A percentile compares a stretch with the other conserved stretches of the same genome.
Conservation (phyloP, 2,797 vertebrate species). For the Cheirogaleus major region DNA sequence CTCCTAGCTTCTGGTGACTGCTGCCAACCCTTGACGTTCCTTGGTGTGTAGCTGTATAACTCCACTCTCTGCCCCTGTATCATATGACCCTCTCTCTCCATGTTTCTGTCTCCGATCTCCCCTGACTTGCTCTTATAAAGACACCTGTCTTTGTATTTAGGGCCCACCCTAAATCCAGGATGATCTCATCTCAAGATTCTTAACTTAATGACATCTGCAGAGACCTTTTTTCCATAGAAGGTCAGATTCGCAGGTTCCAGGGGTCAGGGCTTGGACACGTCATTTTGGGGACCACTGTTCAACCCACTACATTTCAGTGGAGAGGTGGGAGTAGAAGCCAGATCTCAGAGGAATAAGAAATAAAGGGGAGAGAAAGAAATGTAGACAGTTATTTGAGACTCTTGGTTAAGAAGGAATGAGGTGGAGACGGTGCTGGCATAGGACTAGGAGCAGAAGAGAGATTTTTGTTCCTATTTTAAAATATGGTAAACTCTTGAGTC, state of each 20-base stretch:
- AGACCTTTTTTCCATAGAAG: background rate
- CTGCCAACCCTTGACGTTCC: background rate
- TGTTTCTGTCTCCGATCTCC: background rate
- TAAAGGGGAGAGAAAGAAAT: background rate
- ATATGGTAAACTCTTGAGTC: background rate
- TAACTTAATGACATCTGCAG: background rate
- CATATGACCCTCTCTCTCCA: background rate
- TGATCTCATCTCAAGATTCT: constrained; percentile 17
- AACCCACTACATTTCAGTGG: background rate
- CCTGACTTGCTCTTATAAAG: constrained; percentile 15
- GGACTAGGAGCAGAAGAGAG: background rate
- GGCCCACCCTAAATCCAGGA: background rate
- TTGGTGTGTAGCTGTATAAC: background rate
- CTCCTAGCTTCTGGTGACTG: background rate
- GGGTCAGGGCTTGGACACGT: background rate
- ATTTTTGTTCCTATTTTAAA: constrained; percentile 27
- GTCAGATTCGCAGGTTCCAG: background rate
- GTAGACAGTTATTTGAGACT: background rate
- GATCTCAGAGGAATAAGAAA: background rate
- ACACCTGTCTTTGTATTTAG: background rate
- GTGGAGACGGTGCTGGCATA: background rate
- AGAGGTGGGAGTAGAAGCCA: background rate
- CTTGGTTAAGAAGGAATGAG: background rate
- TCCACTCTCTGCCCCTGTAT: background rate
- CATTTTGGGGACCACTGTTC: background rate